Base-by-base conservation (phyloP, 2,888 invertebrate genomes). In the Rugalucina vietnamica region DNA sequence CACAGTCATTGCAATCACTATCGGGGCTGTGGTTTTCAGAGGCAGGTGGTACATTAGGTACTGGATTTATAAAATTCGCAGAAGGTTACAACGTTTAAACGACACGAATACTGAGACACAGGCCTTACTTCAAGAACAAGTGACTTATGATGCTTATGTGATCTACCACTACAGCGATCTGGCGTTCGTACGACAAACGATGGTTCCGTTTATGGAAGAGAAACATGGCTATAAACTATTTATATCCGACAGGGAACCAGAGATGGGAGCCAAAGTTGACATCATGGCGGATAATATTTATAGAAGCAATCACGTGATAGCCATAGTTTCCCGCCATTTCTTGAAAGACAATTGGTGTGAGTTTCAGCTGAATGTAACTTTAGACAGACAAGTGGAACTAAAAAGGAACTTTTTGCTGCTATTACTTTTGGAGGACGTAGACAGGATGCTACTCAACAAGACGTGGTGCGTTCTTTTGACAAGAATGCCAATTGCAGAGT, bases 311-410 rank as follows among this genome's bases (percentile, higher is more conserved):
- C 74, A 81, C 27, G 71, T 87, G 37, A 65, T 88, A 18, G 76
- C 85, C 21, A 39, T 89, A n/a, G 57, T 89, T 32, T 88, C 89
- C 0, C 76, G 81, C 14, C 49, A 74, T 43, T 88, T 87, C 71
- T 72, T 85, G 29, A 79, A 80, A 29, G 74, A 84, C 37, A 70
- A 81, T 14, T 89, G 87, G 87, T 87, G 87, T 75, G 69, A 84
- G 14, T 89, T 89, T 72, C 84, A 89, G 49, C 34, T 89, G 8
- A 74, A 75, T 18, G 74, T 89, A 21, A 76, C 86, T 1, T n/a
- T 79, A 39, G 73, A 83, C 34, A 78, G 72, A 27, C 71, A 78
- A 14, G 50, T 87, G 29, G 50, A 78, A 24, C 65, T 79, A 21
- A 78, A 74, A 14, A 54, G 57, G 27, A 39, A 82, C 21, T 76